Evolutionary conservation across 2,888 invertebrate species (phyloP), one percentile per base, ranked within the genome.

Genomic region (Lasioglossum villosulum): DNA sequence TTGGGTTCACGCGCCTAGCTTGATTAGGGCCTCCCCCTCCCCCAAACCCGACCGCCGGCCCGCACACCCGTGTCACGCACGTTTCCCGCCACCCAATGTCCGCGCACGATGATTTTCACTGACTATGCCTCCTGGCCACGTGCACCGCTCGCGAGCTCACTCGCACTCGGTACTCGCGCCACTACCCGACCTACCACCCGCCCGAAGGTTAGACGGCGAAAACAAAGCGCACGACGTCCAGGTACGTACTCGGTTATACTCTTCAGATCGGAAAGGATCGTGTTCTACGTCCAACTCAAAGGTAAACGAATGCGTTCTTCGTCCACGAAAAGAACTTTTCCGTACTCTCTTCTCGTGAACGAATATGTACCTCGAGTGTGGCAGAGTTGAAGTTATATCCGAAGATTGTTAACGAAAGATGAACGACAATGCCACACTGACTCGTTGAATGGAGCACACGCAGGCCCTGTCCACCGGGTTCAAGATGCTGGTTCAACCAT

Each of bases 61-160:
- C 4, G 30, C 59, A 63, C 16, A 66, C 66, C 34, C 83, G 80
- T 86, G 87, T 87, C 91, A 91, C 91, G 90, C 90, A 90, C 89
- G 89, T 86, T 86, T 89, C 90, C 91, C 91, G 89, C 91, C 91
- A 90, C 74, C 90, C 90, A 90, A 86, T 90, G 90, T 86, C 86
- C 91, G 91, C 90, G 90, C 90, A 89, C 89, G 90, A 91, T 91
- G 90, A 91, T 91, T 91, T 90, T 90, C 91, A 92, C 91, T 90
- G 90, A 92, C 89, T 89, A 82, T 86, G 84, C 85, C 88, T 63
- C 77, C 71, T 76, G 82, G 82, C 89, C 88, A 89, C 88, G 88
- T 88, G 88, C 87, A 86, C 84, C 68, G 37, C 23, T 30, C 66
- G 19, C 74, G 56, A 52, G 59, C 23, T 23, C 23, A 2, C 52